Evolutionary conservation across 1,140 invertebrate species (phyloP).

Genomic region (Aethina tumida): DNA sequence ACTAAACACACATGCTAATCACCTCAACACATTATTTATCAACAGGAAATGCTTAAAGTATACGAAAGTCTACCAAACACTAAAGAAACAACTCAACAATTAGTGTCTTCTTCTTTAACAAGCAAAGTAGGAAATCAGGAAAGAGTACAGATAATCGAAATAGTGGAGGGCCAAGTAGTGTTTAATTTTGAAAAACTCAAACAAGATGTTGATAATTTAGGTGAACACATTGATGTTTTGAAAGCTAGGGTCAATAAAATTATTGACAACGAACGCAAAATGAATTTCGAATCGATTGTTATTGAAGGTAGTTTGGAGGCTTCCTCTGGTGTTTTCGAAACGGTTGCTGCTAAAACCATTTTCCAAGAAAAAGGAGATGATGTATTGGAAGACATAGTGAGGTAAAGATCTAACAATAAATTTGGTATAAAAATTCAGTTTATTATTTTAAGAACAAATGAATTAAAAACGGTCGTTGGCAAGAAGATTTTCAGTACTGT

Average conservation of each 20-base stretch:
- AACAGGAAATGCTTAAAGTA: no score
- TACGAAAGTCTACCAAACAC: no score
- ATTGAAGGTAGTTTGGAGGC: constrained; percentile 20
- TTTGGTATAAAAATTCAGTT: constrained; percentile 1
- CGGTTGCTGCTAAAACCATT: constrained; percentile 18
- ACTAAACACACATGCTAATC: no score
- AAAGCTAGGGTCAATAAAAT: constrained; percentile 14
- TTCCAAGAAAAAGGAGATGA: constrained; percentile 18
- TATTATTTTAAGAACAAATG: neutral
- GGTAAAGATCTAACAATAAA: constrained; percentile 16
- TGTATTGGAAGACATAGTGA: constrained; percentile 20
- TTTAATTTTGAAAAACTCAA: no score
- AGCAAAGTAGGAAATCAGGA: no score
- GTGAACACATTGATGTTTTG: constrained; percentile 23
- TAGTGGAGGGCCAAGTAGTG: no score
- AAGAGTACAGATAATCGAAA: no score
- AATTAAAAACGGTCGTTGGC: constrained; percentile 1
- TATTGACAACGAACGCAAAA: constrained; percentile 9
- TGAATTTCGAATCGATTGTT: constrained; percentile 20
- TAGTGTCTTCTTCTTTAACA: no score
- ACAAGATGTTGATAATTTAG: constrained; percentile 22
- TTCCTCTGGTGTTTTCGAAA: no score
- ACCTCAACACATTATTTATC: no score
- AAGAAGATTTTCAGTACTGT: constrained; percentile 24
- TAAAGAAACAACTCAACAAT: no score